Evolutionary conservation across 2,888 invertebrate genomes (phyloP), one percentile per base, ranked within the genome.

Genomic region (Orchesellides sinensis): DNA sequence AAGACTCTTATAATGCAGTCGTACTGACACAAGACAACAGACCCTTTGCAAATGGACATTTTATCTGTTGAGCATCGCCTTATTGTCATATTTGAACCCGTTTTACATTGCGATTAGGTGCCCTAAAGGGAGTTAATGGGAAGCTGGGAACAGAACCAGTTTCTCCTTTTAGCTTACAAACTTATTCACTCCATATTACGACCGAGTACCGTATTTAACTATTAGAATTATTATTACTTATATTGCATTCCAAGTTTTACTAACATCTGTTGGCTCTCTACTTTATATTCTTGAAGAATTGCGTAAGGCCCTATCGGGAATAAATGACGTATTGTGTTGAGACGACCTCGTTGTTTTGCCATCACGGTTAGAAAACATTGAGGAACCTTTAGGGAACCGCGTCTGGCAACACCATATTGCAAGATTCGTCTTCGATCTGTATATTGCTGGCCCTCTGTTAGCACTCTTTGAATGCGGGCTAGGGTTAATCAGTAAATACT

Each of bases 71-170:
- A 81, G 47, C 21, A 75, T 72, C 59, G 74, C 52, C 49, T 75
- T 75, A 68, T 74, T 74, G 81, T 82, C 74, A 82, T 74, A 75
- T 82, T 63, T 81, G 80, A 82, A 82, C 81, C 81, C 81, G 81
- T 82, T 82, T 82, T 69, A 54, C 74, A 63, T n/a, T 63, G 74
- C 63, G 75, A 82, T 75, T 75, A 69, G 70, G 74, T 82, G 81
- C 81, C 81, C 81, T 82, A 82, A 68, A 82, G 81, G 81, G 80
- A 80, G 70, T 56, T 63, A 63, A 69, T 29, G 54, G 63, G 25
- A 49, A 68, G 65, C 23, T n/a, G 29, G 27, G 47, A 27, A 61
- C 8, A 73, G 81, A 82, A 82, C 81, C 81, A 82, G 81, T 82
- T 82, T 75, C 81, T 29, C 32, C 80, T 66, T 69, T 21, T 40